phyloP scores from a whole-genome alignment of 1,140 invertebrate genomes.

The Diorhabda carinulata region DNA sequence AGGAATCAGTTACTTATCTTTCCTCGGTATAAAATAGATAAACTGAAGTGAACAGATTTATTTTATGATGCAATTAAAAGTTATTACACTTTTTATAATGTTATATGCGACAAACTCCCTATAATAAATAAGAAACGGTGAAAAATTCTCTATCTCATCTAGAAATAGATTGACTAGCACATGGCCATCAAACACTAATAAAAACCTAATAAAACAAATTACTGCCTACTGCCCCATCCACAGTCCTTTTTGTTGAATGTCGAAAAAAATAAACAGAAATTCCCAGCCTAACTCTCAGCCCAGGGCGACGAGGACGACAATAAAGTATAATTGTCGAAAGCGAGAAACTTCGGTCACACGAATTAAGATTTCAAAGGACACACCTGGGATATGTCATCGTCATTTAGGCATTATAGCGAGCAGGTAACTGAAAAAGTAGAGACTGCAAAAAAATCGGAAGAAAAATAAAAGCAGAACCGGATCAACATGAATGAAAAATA shows the following conservation, averaged over 20 bases:
- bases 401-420: conserved; percentile 18
- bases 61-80: neutral
- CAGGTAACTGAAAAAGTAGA: conserved; percentile 24
- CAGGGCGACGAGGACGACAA: neutral
- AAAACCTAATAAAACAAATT: neutral
- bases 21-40: neutral
- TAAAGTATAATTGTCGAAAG: conserved; percentile 6
- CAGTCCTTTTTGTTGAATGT: neutral
- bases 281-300: neutral
- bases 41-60: neutral
- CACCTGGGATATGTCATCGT: conserved; percentile 31
- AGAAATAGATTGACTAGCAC: neutral
- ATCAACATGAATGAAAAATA: neutral
- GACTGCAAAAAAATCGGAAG: neutral
- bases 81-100: neutral
- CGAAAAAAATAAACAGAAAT: neutral
- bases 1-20: neutral
- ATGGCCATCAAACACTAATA: neutral
- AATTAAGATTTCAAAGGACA: conserved; percentile 33
- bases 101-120: neutral
- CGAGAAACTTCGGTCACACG: conserved; percentile 24
- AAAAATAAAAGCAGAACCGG: neutral
- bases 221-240: neutral
- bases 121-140: neutral
- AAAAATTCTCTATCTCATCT: neutral